Percentiles rank a stretch among this genome's conserved stretches.
Evolutionary conservation across 2,113 vertebrate species (phyloP).

Genomic region (Phylloscopus whistleri): DNA sequence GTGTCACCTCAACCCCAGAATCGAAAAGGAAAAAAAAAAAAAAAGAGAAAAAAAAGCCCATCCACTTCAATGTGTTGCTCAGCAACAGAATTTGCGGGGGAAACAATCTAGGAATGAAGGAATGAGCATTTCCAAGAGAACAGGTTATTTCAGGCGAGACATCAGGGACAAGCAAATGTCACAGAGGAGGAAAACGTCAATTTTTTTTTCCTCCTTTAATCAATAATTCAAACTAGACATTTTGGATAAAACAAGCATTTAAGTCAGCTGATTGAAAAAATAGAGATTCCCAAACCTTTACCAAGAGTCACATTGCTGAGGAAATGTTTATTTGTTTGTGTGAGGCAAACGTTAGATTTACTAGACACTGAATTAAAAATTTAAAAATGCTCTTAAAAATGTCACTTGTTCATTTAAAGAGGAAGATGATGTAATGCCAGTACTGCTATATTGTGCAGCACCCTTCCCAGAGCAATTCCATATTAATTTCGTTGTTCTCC

Average conservation of each 20-base stretch:
- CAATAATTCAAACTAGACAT: conserved; percentile 56
- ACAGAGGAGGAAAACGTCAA: background rate
- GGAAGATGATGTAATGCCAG: conserved; percentile 47
- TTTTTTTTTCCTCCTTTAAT: conserved; percentile 23
- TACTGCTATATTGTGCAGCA: conserved; percentile 39
- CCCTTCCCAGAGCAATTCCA: background rate
- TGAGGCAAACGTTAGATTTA: conserved; percentile 32
- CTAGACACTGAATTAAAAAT: conserved; percentile 17
- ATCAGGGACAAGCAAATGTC: conserved; percentile 55
- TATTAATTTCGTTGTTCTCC: conserved; percentile 66
- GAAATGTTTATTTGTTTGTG: conserved; percentile 41
- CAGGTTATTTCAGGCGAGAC: conserved; percentile 52
- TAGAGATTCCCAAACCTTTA: conserved; percentile 45
- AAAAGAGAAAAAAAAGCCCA: background rate
- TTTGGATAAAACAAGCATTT: conserved; percentile 14
- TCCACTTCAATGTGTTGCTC: conserved; percentile 50
- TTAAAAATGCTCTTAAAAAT: conserved; percentile 30
- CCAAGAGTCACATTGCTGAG: background rate
- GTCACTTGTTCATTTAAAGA: conserved; percentile 31
- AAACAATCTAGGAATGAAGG: conserved; percentile 57
- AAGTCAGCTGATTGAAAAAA: conserved; percentile 29
- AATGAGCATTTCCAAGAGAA: conserved; percentile 62
- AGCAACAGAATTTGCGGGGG: conserved; percentile 64
- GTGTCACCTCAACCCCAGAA: conserved; percentile 54
- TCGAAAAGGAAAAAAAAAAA: background rate